Base-by-base conservation (phyloP, 2,797 vertebrate genomes). In the Orestias chungarensis region DNA sequence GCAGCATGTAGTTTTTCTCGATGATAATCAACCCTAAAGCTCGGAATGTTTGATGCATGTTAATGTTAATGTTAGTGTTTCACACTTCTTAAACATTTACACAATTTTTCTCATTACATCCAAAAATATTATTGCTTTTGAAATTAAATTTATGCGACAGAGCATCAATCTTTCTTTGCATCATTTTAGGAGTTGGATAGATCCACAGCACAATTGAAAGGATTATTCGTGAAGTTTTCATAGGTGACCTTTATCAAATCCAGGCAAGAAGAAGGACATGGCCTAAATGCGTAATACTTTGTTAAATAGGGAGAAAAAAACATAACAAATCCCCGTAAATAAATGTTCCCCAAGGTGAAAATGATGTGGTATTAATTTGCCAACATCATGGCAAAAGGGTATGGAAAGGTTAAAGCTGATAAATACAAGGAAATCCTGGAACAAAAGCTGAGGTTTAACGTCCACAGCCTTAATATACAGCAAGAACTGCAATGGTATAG, bases 1-100 rank as follows among this genome's bases (percentile, higher is more conserved):
- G 2, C 23, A 31, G 31, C 92, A 91, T 92, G 94, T 95, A 91
- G 62, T 67, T 46, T 71, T 49, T 27, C 52, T 52, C 38, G 42
- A 43, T 64, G 0, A 17, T 43, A 20, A 17, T 3, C 47, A 6
- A 29, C 42, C 14, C 35, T 33, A 2, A 25, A 54, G 29, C 3
- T 68, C 23, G 31, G 31, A 7, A 46, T 42, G 23, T 44, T 35
- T n/a, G 8, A 1, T 35, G 8, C 47, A 62, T 42, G 31, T 35
- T 17, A 64, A n/a, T n/a, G n/a, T n/a, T n/a, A n/a, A n/a, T n/a
- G n/a, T n/a, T n/a, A n/a, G n/a, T n/a, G n/a, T n/a, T 64, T 42
- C 14, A 15, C 25, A 42, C n/a, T 38, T 4, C 35, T 42, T n/a
- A 11, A 35, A 42, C 38, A 25, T 61, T 61, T 38, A 38, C 20